Evolutionary conservation across 1,140 invertebrate genomes (phyloP).

Genomic region (Conus betulinus): DNA sequence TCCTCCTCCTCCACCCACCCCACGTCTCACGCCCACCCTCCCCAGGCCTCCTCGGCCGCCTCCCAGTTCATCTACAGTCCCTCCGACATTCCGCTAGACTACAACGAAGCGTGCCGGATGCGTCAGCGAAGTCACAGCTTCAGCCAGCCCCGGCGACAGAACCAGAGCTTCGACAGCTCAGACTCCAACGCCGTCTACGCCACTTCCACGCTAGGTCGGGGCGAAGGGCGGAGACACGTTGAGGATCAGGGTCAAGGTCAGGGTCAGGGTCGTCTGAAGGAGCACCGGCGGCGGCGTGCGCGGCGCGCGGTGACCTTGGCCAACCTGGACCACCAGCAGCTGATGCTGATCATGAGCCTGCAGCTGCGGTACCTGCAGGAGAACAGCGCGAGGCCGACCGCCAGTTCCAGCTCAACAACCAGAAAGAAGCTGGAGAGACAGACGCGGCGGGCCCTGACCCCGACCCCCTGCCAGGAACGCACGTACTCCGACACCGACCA

Average conservation of each 20-base stretch:
- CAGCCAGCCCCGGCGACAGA: slow-evolving; percentile 40
- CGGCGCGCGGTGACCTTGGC: slow-evolving; percentile 65
- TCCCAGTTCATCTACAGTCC: slow-evolving; percentile 47
- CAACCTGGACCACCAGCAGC: slow-evolving; percentile 65
- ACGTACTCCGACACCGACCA: neutral
- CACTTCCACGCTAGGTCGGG: slow-evolving; percentile 27
- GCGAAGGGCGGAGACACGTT: neutral
- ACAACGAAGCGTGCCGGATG: slow-evolving; percentile 46
- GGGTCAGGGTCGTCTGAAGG: slow-evolving; percentile 57
- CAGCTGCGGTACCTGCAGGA: slow-evolving; percentile 69
- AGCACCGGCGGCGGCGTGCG: slow-evolving; percentile 57
- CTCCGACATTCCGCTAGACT: slow-evolving; percentile 43
- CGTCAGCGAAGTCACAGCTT: slow-evolving; percentile 48
- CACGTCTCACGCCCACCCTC: neutral
- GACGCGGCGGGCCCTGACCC: slow-evolving; percentile 38
- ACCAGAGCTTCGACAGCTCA: slow-evolving; percentile 32
- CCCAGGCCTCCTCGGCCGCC: neutral
- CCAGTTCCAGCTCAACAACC: neutral
- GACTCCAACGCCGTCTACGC: slow-evolving; percentile 35
- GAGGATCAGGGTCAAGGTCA: neutral
- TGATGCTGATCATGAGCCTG: slow-evolving; percentile 66
- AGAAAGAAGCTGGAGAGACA: slow-evolving; percentile 18
- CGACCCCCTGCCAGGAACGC: slow-evolving; percentile 42
- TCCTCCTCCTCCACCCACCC: neutral
- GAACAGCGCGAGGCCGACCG: slow-evolving; percentile 28